Evolutionary conservation across 1,140 invertebrate genomes (phyloP), one percentile per base, ranked within the genome.

Genomic region (Sycophaga agraensis): DNA sequence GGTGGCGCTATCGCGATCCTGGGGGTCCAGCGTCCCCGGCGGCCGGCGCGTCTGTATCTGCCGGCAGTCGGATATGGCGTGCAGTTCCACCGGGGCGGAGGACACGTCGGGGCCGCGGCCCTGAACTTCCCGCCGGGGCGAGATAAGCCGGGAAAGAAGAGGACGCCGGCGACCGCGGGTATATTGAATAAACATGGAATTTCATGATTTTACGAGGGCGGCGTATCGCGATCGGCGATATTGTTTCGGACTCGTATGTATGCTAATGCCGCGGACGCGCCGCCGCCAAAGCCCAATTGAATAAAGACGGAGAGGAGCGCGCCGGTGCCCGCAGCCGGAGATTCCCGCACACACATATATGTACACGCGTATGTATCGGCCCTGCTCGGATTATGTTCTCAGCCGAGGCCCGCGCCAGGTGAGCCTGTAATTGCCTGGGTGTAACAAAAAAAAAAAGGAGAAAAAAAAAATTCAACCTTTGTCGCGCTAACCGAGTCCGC

Each of bases 141-240:
- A 39, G 35, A 39, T 39, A 39, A 39, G 50, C n/a, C n/a, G n/a
- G 8, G 6, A 14, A 26, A 39, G 21, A 35, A 51, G 14, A 63
- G 68, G 16, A 2, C 5, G 26, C 4, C 17, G 2, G 22, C 22
- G 49, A 53, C 28, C 51, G 22, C 61, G 56, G 64, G 56, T 63
- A 77, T 81, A 81, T 81, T 81, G 79, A 80, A 81, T 81, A 78
- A 76, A 79, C 76, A 80, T 80, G 70, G 69, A 78, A 78, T 78
- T 78, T 73, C 73, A 72, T 80, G 73, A 79, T 81, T 79, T 80
- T 78, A 80, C 60, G 76, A 76, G 67, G 66, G 68, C 71, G 42
- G 73, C 16, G 26, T 31, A 19, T 31, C 2, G n/a, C 42, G 63
- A 49, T 45, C 68, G 28, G 4, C 28, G 5, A 31, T 11, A 74